Conservation (phyloP, 2,113 vertebrate genomes). For the Gymnobelideus leadbeateri region DNA sequence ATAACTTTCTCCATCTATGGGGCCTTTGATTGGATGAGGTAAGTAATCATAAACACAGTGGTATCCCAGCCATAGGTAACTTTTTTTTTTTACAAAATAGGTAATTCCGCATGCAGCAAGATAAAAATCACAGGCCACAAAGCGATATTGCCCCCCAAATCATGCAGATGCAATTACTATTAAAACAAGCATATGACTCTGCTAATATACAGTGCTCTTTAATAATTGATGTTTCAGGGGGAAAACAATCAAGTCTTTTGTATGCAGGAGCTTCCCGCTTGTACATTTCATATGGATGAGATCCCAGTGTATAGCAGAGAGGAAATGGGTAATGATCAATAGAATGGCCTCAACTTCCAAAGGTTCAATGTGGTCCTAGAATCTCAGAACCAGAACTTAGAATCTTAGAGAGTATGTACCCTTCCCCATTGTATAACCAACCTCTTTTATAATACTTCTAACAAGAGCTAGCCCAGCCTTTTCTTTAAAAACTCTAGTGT, state of each 20-base stretch:
- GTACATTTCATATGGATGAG: conserved; percentile 64
- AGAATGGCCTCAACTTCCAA: neutral
- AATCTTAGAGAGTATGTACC: neutral
- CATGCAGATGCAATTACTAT: conserved; percentile 74
- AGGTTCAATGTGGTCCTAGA: neutral
- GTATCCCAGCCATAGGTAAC: conserved; percentile 65
- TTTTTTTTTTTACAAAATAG: conserved; percentile 70
- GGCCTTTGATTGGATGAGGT: conserved; percentile 75
- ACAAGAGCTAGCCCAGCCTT: neutral
- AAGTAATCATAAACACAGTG: conserved; percentile 79
- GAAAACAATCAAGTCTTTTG: conserved; percentile 52
- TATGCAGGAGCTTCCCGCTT: conserved; percentile 59
- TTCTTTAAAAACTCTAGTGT: neutral
- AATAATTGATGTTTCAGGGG: conserved; percentile 77
- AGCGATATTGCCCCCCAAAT: conserved; percentile 72
- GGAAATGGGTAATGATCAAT: conserved; percentile 24
- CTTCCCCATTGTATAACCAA: neutral
- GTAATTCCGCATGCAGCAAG: conserved; percentile 66
- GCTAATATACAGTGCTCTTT: conserved; percentile 73
- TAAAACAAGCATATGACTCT: conserved; percentile 72
- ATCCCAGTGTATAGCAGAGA: conserved; percentile 61
- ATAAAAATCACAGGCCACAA: conserved; percentile 73
- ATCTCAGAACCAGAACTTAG: neutral
- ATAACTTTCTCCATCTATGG: conserved; percentile 71
- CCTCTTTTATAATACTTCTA: neutral